These are phyloP conservation scores for Acanthochromis polyacanthus DNA, from an alignment of 2,113 vertebrate species.

Conservation along the genomic window DNA sequence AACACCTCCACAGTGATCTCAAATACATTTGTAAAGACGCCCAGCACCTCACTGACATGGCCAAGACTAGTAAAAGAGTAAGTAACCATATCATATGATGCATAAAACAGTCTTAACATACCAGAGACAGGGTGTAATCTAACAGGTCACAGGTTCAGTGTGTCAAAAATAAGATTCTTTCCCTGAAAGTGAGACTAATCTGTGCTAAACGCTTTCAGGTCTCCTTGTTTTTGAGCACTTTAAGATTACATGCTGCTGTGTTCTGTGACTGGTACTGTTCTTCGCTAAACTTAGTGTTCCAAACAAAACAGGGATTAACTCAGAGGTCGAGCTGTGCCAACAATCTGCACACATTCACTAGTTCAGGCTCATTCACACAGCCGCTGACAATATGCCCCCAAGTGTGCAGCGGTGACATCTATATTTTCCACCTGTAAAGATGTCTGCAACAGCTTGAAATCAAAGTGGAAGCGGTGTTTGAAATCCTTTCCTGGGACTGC, in stretches of 20 bases:
- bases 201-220: constrained; percentile 34
- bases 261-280: constrained; percentile 59
- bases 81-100: neutral
- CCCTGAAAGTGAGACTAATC: constrained; percentile 29
- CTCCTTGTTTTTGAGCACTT: constrained; percentile 42
- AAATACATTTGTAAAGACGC: neutral
- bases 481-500: constrained; percentile 23
- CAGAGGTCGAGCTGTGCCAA: constrained; percentile 33
- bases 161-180: constrained; percentile 38
- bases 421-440: neutral
- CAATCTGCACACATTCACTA: constrained; percentile 37
- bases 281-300: constrained; percentile 41
- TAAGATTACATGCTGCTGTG: constrained; percentile 36
- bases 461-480: constrained; percentile 2
- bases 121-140: neutral
- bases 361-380: constrained; percentile 1
- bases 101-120: neutral
- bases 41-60: neutral
- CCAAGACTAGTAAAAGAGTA: neutral
- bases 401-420: neutral
- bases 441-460: neutral
- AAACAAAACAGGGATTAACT: constrained; percentile 67
- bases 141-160: constrained; percentile 25
- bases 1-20: neutral
- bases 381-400: neutral